phyloP scores from a whole-genome alignment of 2,113 vertebrate genomes.

The Corvus moneduloides region DNA sequence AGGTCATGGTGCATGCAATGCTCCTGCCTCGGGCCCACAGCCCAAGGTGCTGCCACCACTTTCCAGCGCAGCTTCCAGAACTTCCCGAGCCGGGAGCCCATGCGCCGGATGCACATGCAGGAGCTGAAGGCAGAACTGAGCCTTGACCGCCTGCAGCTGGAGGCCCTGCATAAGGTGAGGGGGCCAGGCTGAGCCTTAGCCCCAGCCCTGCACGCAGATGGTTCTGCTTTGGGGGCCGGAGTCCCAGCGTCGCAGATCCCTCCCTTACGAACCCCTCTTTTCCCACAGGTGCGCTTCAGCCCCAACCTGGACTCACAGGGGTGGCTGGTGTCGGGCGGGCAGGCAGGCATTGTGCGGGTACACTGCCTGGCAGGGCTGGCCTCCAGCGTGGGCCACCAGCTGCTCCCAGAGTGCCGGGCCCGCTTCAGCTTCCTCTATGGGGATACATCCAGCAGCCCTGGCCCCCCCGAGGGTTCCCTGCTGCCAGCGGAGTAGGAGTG shows the following conservation, averaged over 20 bases:
- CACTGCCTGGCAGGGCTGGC: constrained; percentile 81
- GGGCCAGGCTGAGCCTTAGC: neutral
- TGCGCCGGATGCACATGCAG: constrained; percentile 78
- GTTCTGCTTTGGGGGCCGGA: neutral
- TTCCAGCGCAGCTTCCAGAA: constrained; percentile 78
- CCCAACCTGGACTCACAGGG: constrained; percentile 86
- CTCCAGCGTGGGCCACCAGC: constrained; percentile 42
- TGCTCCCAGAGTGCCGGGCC: constrained; percentile 67
- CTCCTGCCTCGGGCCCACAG: accelerated
- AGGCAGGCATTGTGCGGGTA: constrained; percentile 85
- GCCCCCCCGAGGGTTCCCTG: neutral
- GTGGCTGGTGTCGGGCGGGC: constrained; percentile 87
- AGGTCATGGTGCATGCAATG: accelerated
- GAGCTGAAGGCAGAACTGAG: constrained; percentile 75
- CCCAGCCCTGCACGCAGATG: accelerated
- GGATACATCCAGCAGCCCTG: neutral
- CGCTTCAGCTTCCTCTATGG: constrained; percentile 74
- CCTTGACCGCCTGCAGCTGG: constrained; percentile 84
- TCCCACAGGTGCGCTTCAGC: constrained; percentile 87
- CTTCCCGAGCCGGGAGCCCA: constrained; percentile 68
- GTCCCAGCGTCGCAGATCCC: accelerated
- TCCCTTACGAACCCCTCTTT: neutral
- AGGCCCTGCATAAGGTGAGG: constrained; percentile 87
- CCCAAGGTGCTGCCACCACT: accelerated
- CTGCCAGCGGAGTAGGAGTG: accelerated